Evolutionary conservation across 2,113 vertebrate species (phyloP).

Genomic region (Henicopernis longicauda): DNA sequence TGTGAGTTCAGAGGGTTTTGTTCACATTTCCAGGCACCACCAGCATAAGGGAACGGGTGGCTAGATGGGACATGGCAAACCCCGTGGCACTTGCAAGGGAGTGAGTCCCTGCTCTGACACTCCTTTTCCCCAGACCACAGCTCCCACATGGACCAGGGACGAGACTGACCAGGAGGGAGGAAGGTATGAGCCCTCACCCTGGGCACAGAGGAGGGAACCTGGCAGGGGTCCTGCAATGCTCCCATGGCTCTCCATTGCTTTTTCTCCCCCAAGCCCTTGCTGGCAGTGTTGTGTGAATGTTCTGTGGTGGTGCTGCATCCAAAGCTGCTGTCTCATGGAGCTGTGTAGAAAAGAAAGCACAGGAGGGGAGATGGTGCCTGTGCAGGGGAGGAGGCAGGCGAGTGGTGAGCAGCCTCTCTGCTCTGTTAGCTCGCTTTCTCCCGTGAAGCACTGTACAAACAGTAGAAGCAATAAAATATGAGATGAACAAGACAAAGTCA

Average conservation of each 20-base stretch:
- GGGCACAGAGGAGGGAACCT: not conserved
- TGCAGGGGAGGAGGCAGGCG: rapidly evolving
- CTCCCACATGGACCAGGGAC: rapidly evolving
- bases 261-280: not conserved
- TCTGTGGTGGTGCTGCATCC: not conserved
- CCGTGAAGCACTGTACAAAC: not conserved
- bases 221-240: rapidly evolving
- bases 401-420: not conserved
- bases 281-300: not conserved
- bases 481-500: not conserved
- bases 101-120: not conserved
- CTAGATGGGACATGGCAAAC: not conserved
- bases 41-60: not conserved
- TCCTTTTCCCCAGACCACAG: not conserved
- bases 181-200: not conserved
- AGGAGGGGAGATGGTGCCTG: not conserved
- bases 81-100: not conserved
- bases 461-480: not conserved
- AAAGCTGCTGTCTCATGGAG: not conserved
- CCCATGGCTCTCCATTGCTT: not conserved
- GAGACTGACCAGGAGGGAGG: not conserved
- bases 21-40: not conserved
- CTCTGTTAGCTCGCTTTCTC: rapidly evolving
- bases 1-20: not conserved
- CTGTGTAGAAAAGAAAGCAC: not conserved